Conservation (phyloP, 2,797 vertebrate species). For the Myripristis jacobus region DNA sequence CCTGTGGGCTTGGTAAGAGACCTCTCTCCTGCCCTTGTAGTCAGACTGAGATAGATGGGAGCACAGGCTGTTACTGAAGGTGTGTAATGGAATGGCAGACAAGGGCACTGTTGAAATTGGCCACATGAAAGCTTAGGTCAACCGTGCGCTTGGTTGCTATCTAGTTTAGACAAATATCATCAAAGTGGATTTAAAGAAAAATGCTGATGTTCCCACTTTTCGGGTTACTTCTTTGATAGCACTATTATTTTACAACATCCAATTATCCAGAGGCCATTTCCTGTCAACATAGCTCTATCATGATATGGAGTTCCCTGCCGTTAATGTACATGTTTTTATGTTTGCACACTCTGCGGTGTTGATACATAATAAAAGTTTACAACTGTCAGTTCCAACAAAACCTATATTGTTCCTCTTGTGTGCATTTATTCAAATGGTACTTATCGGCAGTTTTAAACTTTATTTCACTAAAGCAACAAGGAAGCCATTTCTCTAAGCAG, state of each 20-base stretch:
- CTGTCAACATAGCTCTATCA: too few species aligned
- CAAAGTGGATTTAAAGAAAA: constrained; percentile 20
- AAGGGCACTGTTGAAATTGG: constrained; percentile 57
- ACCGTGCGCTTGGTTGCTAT: constrained; percentile 37
- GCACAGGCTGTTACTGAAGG: constrained; percentile 55
- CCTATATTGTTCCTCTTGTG: neutral
- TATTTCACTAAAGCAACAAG: neutral
- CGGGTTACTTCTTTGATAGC: neutral
- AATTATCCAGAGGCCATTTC: too few species aligned
- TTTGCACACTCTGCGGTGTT: neutral
- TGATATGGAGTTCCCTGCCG: neutral
- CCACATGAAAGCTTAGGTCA: constrained; percentile 56
- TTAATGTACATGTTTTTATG: neutral
- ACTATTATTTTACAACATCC: neutral
- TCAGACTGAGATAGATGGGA: constrained; percentile 55
- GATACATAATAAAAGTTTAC: neutral
- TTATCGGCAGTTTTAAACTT: constrained; percentile 1
- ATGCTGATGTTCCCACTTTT: neutral
- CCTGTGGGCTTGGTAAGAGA: constrained; percentile 59
- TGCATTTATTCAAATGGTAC: neutral
- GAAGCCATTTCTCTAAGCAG: constrained; percentile 11
- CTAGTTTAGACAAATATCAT: constrained; percentile 44
- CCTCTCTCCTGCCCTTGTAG: constrained; percentile 62
- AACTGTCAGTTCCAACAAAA: neutral
- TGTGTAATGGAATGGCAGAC: constrained; percentile 68